Evolutionary conservation across 2,888 invertebrate species (phyloP), one percentile per base, ranked within the genome.

Genomic region (Byasa hedistus): DNA sequence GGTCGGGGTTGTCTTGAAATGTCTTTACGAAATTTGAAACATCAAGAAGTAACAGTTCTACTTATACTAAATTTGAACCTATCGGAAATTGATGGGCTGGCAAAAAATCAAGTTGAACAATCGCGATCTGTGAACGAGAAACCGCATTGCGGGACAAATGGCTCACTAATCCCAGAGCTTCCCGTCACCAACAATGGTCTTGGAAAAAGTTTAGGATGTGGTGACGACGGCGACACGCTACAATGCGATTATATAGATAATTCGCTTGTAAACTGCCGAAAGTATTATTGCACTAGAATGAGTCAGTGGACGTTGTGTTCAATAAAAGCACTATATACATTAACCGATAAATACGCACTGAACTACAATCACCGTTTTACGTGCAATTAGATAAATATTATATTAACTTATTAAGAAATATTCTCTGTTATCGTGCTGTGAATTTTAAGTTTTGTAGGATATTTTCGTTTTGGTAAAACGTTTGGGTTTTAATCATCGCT

Each of bases 141-240:
- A 80, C 84, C 86, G 77, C 82, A 81, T 69, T 66, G 64, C 69
- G 72, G 75, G 69, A 80, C 77, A 77, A 69, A 70, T 70, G 66
- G 69, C 69, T 74, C 76, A 75, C 72, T 76, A 72, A 66, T 66
- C 71, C 69, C 70, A 68, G 69, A 54, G 67, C 70, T 83, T 84
- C 83, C 83, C 78, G 76, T 76, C 74, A 71, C 74, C 72, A 71
- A 71, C 70, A 71, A 75, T 78, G 70, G 60, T 55, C 63, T 65
- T 59, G 65, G 72, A 83, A 81, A 81, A 85, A 80, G 75, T 69
- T 68, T 73, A 76, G 86, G 85, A 86, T 85, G 85, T 85, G 85
- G 85, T 78, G 70, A 72, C 57, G 64, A 44, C 58, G 57, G 23
- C 59, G 67, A 60, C 22, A 64, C 64, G 67, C 62, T 66, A 62